These are phyloP conservation scores for Onychostruthus taczanowskii DNA, from an alignment of 2,113 vertebrate species.

Conservation along the genomic window DNA sequence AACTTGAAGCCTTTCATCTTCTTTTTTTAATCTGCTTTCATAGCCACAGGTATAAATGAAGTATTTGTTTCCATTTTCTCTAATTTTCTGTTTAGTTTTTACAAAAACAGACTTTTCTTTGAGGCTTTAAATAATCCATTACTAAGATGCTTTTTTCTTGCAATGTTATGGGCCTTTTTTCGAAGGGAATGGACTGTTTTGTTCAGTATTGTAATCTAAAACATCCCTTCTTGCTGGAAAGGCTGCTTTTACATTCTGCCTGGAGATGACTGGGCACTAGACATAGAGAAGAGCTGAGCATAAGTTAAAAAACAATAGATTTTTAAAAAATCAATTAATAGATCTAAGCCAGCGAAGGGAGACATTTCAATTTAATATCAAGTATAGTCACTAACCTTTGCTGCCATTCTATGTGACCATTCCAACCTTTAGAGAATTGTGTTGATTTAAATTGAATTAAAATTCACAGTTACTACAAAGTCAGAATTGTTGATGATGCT, in stretches of 20 bases:
- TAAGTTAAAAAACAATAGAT: neutral
- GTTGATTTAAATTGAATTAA: neutral
- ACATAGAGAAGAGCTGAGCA: neutral
- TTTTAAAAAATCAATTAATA: neutral
- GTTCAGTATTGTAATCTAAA: neutral
- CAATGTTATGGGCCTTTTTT: neutral
- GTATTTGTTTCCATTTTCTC: constrained; percentile 50
- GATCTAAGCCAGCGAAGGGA: neutral
- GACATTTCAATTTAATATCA: neutral
- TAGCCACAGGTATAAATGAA: constrained; percentile 39
- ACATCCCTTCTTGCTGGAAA: neutral
- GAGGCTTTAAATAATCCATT: constrained; percentile 40
- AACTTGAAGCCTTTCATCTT: constrained; percentile 24
- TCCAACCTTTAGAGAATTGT: neutral
- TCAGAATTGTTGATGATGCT: neutral
- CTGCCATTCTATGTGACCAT: neutral
- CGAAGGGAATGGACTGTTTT: neutral
- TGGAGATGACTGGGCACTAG: neutral
- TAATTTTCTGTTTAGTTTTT: constrained; percentile 51
- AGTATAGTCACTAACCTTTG: neutral
- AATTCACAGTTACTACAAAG: neutral
- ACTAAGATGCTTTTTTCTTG: neutral
- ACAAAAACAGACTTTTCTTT: constrained; percentile 13
- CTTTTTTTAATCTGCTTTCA: neutral
- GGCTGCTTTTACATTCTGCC: neutral